Percentiles rank a stretch among this genome's conserved stretches.
phyloP scores from a whole-genome alignment of 1,140 invertebrate species.

The Trichoplusia ni region DNA sequence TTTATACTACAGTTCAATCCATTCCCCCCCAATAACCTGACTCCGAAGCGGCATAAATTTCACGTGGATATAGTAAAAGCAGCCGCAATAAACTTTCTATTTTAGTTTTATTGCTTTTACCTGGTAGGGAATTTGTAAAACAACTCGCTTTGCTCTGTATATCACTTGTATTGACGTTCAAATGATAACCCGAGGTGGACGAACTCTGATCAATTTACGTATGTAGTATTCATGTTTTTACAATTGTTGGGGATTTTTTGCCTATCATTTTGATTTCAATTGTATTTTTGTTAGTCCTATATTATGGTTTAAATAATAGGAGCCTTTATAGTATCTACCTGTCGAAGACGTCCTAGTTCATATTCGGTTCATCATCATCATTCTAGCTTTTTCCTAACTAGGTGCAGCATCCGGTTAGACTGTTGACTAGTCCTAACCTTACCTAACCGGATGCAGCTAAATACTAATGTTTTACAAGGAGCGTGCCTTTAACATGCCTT shows the following conservation, averaged over 20 bases:
- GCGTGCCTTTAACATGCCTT: no score
- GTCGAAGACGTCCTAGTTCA: no score
- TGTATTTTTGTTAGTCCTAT: no score
- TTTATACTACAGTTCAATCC: slow-evolving; percentile 50
- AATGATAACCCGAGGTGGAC: slow-evolving; percentile 21
- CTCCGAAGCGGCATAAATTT: slow-evolving; percentile 44
- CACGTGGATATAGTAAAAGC: slow-evolving; percentile 28
- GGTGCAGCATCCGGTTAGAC: no score
- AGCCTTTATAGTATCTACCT: no score
- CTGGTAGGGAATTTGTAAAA: slow-evolving; percentile 31
- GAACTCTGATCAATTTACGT: slow-evolving; percentile 6
- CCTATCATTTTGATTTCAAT: neutral
- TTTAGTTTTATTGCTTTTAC: slow-evolving; percentile 35
- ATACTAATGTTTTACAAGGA: no score
- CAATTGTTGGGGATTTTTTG: neutral
- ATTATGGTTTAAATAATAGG: no score
- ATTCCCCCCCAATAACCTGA: slow-evolving; percentile 45
- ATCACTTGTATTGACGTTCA: slow-evolving; percentile 11
- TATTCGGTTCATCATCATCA: no score
- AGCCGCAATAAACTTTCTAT: slow-evolving; percentile 36
- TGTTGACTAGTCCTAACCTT: no score
- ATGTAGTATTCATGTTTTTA: neutral
- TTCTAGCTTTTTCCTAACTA: no score
- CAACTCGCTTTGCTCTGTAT: slow-evolving; percentile 22
- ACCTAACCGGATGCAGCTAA: no score